These are phyloP conservation scores for Xenops minutus DNA, from an alignment of 2,797 vertebrate species.

Conservation along the genomic window DNA sequence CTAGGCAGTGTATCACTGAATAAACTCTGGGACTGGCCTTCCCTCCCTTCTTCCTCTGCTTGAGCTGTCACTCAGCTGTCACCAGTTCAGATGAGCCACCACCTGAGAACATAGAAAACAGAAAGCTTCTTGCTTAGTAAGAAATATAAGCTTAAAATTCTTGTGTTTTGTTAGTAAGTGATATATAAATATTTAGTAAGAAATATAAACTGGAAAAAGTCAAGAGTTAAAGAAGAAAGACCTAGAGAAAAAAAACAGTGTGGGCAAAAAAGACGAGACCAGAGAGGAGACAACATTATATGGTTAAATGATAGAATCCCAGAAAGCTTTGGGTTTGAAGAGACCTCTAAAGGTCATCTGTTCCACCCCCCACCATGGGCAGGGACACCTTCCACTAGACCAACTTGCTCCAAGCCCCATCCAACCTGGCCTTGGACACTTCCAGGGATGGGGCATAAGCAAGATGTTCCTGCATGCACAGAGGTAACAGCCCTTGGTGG, in stretches of 20 bases:
- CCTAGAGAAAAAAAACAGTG: neutral
- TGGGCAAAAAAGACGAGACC: neutral
- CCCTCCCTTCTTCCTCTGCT: neutral
- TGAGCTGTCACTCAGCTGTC: neutral
- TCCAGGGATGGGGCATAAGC: neutral
- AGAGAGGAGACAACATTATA: neutral
- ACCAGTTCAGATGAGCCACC: neutral
- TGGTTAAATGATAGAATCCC: neutral
- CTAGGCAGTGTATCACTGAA: accelerated
- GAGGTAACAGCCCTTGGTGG: neutral
- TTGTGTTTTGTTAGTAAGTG: neutral
- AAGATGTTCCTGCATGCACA: neutral
- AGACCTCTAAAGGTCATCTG: neutral
- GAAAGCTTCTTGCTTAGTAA: neutral
- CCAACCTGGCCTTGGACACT: neutral
- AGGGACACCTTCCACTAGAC: neutral
- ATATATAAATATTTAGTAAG: too few species aligned
- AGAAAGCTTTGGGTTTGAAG: neutral
- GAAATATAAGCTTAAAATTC: neutral
- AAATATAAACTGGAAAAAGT: neutral
- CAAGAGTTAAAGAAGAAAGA: neutral
- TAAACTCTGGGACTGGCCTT: neutral
- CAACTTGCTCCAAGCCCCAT: neutral
- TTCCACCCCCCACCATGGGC: neutral
- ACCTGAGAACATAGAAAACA: accelerated